Evolutionary conservation across 2,888 invertebrate genomes (phyloP), one percentile per base, ranked within the genome.

Genomic region (Nomada flava): DNA sequence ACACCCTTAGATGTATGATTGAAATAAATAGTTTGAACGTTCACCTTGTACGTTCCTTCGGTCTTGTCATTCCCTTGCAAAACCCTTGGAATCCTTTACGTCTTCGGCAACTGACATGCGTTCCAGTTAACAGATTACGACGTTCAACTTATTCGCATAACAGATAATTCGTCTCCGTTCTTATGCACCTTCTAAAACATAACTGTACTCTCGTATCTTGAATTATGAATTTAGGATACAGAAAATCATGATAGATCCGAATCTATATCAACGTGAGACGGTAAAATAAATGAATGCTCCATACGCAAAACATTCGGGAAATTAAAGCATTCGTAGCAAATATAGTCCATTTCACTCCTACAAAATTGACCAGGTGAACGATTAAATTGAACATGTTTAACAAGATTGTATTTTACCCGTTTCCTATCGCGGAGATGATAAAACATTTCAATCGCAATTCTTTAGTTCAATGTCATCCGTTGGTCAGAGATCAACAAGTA

Each of bases 141-240:
- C 23, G 50, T 57, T 79, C n/a, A 70, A 64, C 59, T 79, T 59
- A 65, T 64, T 79, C 65, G 42, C 53, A 53, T 64, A 79, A 76
- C 62, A 63, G 67, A 71, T 78, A 70, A 42, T 23, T 23, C 36
- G 69, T 55, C 36, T 50, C 26, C 53, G 57, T 68, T 63, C 57
- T n/a, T 68, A 52, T 74, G 26, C 57, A 42, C 68, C 44, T 71
- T 44, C 44, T 75, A 75, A 75, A 63, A 71, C 52, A 42, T 79
- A 80, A 82, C 82, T 76, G 82, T 82, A 76, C 71, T 71, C 36
- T 74, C 20, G 26, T 47, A 74, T 70, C 29, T 53, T 65, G 44
- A 70, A 71, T 69, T 42, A 71, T 82, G 65, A 81, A 82, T 81
- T 70, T 55, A 62, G 55, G 42, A 67, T 80, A 44, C 42, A 53